phyloP scores from a whole-genome alignment of 2,797 vertebrate species.

The Taeniopygia guttata region DNA sequence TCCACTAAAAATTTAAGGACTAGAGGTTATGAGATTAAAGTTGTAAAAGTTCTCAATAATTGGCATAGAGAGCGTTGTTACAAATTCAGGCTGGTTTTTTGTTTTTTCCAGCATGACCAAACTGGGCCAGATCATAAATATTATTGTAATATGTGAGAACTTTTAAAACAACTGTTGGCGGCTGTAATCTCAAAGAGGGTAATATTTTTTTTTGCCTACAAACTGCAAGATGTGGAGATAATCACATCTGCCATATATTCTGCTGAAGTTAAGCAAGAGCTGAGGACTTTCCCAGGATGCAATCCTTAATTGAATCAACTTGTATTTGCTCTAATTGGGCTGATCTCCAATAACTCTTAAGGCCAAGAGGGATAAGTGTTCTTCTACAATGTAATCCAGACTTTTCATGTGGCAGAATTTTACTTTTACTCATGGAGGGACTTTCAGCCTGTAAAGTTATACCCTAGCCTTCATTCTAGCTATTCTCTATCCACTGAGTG shows the following conservation, averaged over 20 bases:
- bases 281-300: background rate
- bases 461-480: background rate
- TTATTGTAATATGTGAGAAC: background rate
- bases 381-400: background rate
- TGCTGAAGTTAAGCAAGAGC: conserved; percentile 12
- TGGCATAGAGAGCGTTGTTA: background rate
- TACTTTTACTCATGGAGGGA: background rate
- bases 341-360: background rate
- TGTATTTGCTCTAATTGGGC: conserved; percentile 21
- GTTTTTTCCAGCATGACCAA: background rate
- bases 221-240: background rate
- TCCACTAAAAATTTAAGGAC: background rate
- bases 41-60: background rate
- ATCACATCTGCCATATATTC: background rate
- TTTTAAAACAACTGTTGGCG: background rate
- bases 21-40: background rate
- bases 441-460: background rate
- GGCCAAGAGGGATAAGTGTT: background rate
- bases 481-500: background rate
- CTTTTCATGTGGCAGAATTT: background rate
- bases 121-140: background rate
- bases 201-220: background rate
- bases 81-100: background rate
- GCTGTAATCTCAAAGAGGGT: background rate
- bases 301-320: background rate